Evolutionary conservation across 2,888 invertebrate genomes (phyloP), one percentile per base, ranked within the genome.

Genomic region (Noctua janthe): DNA sequence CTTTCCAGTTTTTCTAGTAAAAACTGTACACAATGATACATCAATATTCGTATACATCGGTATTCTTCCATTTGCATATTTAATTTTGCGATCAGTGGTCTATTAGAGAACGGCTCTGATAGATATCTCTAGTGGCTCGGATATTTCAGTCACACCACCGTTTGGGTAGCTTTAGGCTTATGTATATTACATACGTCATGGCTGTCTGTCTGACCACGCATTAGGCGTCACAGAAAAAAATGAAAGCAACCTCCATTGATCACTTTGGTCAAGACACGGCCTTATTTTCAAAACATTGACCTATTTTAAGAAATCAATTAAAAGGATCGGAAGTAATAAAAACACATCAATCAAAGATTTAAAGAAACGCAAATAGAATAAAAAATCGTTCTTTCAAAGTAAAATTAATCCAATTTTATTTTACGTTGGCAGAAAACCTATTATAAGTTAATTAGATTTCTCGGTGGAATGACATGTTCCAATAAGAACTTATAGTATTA

Each of bases 371-470:
- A 62, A 72, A 43, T 67, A 4, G 0, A 17, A 35, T 51, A 7
- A n/a, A 56, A 54, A 56, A 54, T 7, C 23, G 10, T 70, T 62
- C 1, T 54, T 71, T 51, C 11, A 15, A 39, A 78, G 43, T 67
- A 23, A 69, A 78, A 76, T 71, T 75, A 73, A 73, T 69, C n/a
- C n/a, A 76, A 76, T 74, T 79, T 69, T 69, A 80, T 83, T 74
- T 78, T 15, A 76, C 67, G 82, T 73, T 67, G 64, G 72, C 69
- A 71, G 20, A 73, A 81, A 81, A 49, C 59, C 73, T 67, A 76
- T 81, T 78, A 74, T 20, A 80, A 77, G 70, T 74, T 88, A 87
- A 85, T 85, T 81, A 74, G 71, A 76, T 75, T 69, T 49, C 73
- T 56, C 59, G 20, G 39, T 23, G 59, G 70, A 59, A 75, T 59